These are phyloP conservation scores for Sphyrna mokarran DNA, from an alignment of 2,113 vertebrate genomes.

Conservation along the genomic window DNA sequence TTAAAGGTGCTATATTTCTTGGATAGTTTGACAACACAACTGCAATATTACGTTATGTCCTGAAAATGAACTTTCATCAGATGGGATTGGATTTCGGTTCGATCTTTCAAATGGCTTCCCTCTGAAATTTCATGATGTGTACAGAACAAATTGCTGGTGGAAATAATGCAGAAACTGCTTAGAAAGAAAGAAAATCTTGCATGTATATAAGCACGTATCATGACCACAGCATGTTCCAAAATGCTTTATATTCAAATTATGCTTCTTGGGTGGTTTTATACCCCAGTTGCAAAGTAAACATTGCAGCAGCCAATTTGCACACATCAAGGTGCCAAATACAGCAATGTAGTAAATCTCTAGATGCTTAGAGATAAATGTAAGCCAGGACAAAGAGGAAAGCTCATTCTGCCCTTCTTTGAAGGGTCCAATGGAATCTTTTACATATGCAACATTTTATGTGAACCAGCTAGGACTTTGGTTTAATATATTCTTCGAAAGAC, in stretches of 20 bases:
- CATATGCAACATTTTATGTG: background rate
- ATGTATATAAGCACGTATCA: background rate
- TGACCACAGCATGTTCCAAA: background rate
- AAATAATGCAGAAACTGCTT: background rate
- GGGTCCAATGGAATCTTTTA: background rate
- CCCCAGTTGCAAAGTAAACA: background rate
- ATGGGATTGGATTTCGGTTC: background rate
- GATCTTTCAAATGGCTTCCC: background rate
- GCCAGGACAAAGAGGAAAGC: background rate
- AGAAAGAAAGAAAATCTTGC: background rate
- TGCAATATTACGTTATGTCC: background rate
- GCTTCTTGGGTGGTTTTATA: background rate
- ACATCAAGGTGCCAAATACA: background rate
- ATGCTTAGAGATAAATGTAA: background rate
- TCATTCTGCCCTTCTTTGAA: background rate
- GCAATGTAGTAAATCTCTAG: background rate
- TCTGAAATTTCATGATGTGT: background rate
- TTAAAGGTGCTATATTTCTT: slow-evolving; percentile 5
- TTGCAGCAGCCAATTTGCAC: background rate
- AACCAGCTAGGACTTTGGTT: background rate
- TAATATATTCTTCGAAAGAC: background rate
- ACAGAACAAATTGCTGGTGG: background rate
- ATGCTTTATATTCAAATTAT: background rate
- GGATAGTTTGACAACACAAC: background rate
- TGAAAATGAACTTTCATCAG: background rate